A percentile compares a stretch with the other conserved stretches of the same genome.
These are phyloP conservation scores for Cossypha caffra DNA, from an alignment of 2,797 vertebrate genomes.

Conservation along the genomic window DNA sequence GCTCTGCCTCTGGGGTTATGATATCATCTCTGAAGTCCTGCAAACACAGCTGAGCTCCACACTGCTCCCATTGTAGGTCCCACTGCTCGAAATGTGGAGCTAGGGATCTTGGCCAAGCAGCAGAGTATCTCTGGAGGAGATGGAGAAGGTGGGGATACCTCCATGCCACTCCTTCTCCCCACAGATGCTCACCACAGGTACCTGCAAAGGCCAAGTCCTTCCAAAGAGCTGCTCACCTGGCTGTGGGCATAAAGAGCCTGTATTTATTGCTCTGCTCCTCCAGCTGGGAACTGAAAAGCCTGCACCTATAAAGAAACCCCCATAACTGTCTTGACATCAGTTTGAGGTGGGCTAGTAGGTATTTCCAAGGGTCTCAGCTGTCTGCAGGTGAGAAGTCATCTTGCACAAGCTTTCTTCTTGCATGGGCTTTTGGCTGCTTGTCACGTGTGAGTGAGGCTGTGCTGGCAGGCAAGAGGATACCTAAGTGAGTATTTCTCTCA, in stretches of 20 bases:
- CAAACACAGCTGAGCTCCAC: slow-evolving; percentile 71
- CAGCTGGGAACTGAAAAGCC: neutral
- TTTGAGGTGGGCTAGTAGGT: neutral
- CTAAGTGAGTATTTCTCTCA: neutral
- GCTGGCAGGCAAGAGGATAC: neutral
- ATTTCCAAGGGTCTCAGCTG: neutral
- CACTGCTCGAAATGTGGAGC: neutral
- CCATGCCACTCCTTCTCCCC: neutral
- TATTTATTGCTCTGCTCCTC: neutral
- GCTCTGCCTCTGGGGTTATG: slow-evolving; percentile 66
- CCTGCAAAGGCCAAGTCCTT: neutral
- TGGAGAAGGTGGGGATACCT: neutral
- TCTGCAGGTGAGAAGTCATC: neutral
- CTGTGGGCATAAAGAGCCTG: rapidly evolving
- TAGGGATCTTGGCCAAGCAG: neutral
- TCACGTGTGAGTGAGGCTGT: rapidly evolving
- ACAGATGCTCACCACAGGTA: neutral
- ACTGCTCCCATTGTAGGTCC: slow-evolving; percentile 69
- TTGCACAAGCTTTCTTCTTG: neutral
- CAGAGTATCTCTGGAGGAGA: neutral
- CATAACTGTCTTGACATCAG: neutral
- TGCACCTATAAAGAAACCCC: neutral
- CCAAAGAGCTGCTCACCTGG: rapidly evolving
- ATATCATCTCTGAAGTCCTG: slow-evolving; percentile 73
- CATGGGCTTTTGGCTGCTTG: neutral